Conservation (phyloP, 2,797 vertebrate species). For the Rhinatrema bivittatum region DNA sequence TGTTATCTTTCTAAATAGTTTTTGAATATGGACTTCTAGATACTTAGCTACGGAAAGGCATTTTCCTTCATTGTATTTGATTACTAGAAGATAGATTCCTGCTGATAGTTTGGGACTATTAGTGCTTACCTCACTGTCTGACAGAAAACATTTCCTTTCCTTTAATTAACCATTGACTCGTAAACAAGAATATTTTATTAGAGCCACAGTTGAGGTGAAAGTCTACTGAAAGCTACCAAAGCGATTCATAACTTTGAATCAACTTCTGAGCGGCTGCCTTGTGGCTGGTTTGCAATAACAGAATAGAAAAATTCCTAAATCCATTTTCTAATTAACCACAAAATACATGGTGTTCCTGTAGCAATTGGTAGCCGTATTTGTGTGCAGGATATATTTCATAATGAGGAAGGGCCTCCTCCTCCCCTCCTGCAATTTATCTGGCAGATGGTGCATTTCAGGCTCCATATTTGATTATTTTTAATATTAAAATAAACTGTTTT, state of each 20-base stretch:
- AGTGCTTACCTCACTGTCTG: constrained; percentile 66
- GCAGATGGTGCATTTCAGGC: constrained; percentile 9
- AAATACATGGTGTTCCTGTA: constrained; percentile 24
- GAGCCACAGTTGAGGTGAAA: constrained; percentile 65
- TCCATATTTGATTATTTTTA: constrained; percentile 45
- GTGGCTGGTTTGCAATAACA: constrained; percentile 26
- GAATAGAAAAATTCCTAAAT: constrained; percentile 33
- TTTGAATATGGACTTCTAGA: constrained; percentile 19
- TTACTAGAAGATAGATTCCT: constrained; percentile 51
- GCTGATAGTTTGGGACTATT: constrained; percentile 59
- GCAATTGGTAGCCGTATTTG: not conserved
- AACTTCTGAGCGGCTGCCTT: constrained; percentile 29
- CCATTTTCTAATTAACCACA: constrained; percentile 36
- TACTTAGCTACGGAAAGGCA: constrained; percentile 50
- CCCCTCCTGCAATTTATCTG: not conserved
- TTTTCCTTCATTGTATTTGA: constrained; percentile 69
- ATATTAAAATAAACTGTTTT: no score
- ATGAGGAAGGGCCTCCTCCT: not conserved
- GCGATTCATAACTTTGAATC: constrained; percentile 25
- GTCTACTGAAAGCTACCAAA: constrained; percentile 49
- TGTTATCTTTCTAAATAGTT: no score
- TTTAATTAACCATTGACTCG: constrained; percentile 81
- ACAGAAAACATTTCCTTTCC: constrained; percentile 78
- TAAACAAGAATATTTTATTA: constrained; percentile 73
- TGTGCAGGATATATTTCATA: constrained; percentile 10